These are phyloP conservation scores for Oophaga pumilio DNA, from an alignment of 2,113 vertebrate species.

Conservation along the genomic window DNA sequence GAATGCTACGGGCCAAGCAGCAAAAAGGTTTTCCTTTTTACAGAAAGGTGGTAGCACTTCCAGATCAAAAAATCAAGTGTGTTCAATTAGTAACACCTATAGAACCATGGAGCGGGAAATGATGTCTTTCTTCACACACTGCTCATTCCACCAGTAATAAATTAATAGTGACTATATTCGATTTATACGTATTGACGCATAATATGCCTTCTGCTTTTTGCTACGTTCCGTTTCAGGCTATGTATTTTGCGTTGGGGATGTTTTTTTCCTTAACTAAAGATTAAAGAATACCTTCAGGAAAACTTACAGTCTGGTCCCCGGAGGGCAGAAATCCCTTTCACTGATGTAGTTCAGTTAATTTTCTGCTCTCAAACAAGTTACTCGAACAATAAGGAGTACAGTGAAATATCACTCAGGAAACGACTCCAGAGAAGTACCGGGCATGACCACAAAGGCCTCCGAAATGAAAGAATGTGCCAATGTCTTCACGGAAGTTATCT, in stretches of 20 bases:
- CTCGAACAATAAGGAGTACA: background rate
- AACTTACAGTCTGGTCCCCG: background rate
- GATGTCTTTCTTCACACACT: background rate
- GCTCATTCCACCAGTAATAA: background rate
- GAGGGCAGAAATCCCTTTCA: background rate
- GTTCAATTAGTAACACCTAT: background rate
- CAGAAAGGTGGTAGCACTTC: background rate
- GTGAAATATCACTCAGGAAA: background rate
- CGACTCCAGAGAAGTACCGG: no score
- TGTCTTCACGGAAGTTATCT: background rate
- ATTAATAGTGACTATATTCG: background rate
- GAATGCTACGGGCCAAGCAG: conserved; percentile 6
- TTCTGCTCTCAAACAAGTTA: background rate
- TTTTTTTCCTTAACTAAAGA: background rate
- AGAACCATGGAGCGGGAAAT: background rate
- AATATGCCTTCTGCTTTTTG: background rate
- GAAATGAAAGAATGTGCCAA: no score
- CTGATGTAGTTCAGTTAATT: background rate
- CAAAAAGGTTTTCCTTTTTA: background rate
- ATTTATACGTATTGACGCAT: background rate
- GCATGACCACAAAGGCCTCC: background rate
- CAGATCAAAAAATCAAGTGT: background rate
- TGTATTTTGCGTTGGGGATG: background rate
- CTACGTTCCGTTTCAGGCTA: background rate
- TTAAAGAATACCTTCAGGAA: background rate